Evolutionary conservation across 2,797 vertebrate genomes (phyloP), one percentile per base, ranked within the genome.

Genomic region (Caiman crocodilus): DNA sequence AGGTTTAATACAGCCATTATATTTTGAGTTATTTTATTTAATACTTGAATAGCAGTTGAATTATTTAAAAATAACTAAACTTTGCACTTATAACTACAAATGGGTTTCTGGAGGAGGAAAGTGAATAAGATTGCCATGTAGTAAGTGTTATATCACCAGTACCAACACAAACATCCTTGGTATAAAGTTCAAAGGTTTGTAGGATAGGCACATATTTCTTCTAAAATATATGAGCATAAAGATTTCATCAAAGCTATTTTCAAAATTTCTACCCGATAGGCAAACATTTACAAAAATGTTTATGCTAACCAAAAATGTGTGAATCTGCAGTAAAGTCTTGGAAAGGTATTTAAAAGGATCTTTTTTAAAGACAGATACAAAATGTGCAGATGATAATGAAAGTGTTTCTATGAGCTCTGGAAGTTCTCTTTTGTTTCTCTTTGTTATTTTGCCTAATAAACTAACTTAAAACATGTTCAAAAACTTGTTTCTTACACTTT

Each of bases 1-100:
- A 96, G 95, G 95, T 96, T 96, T 94, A 95, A 94, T 93, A 55
- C 88, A 93, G 83, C 90, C 79, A 96, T 96, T 97, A 85, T 87
- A 90, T 93, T 96, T 96, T 89, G 67, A 95, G 74, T 82, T 94
- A 92, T 96, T 97, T 97, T 95, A 93, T 92, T 95, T 95, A 92
- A 91, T 85, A 93, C 76, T 50, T 95, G 91, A 91, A 94, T 26
- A 95, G 78, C 64, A 94, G 64, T 59, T 82, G 88, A 96, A 91
- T 78, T 90, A 42, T 94, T 94, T 86, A 84, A 95, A 94, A 92
- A 90, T 83, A 94, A 83, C 84, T 94, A 88, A 96, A 92, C 90
- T 94, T 93, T 89, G 76, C 91, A 92, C 85, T 95, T 93, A 7
- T 2, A 61, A 79, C 65, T 90, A 56, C 56, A 92, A 87, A 76